Base-by-base conservation (phyloP, 2,888 invertebrate species). In the Polydesmus complanatus region DNA sequence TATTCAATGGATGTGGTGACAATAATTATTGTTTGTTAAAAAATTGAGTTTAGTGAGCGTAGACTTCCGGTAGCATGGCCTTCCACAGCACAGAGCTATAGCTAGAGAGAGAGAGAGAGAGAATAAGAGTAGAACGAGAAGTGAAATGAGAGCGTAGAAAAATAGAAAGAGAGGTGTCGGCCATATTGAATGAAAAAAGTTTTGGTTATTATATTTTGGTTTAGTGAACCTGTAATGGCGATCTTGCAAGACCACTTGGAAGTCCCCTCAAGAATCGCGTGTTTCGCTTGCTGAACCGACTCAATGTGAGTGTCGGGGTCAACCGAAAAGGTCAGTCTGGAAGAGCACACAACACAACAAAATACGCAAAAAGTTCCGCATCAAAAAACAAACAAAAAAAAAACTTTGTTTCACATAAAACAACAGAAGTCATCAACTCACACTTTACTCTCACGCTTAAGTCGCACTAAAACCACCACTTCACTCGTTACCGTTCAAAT, bases 171-270 rank as follows among this genome's bases (percentile, higher is more conserved):
- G n/a, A 19, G 51, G 51, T 18, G n/a, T 51, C 21, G 37, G 37
- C 37, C 14, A 37, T 37, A 8, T 37, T 37, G 37, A 37, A 8
- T n/a, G n/a, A n/a, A 37, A 37, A 37, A 5, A 37, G 37, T 37
- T 5, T 23, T n/a, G 50, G 25, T 25, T 52, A 52, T 52, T 37
- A 64, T 86, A n/a, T n/a, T n/a, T n/a, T n/a, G n/a, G n/a, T n/a
- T n/a, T n/a, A n/a, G n/a, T n/a, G n/a, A n/a, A 95, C 94, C 94
- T 92, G 94, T 95, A 77, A 95, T 94, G 79, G 93, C 93, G 83
- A 95, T 92, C 86, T 95, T 95, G 86, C 93, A 93, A 79, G 94
- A 94, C 95, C 95, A 95, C 82, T 95, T 94, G 78, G 94, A 94
- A 74, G 94, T 95, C 80, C 95, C 95, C 81, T 94, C 94, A 78